These are phyloP conservation scores for Chymomyza caudatula DNA, from an alignment of 2,888 invertebrate species.

Conservation along the genomic window DNA sequence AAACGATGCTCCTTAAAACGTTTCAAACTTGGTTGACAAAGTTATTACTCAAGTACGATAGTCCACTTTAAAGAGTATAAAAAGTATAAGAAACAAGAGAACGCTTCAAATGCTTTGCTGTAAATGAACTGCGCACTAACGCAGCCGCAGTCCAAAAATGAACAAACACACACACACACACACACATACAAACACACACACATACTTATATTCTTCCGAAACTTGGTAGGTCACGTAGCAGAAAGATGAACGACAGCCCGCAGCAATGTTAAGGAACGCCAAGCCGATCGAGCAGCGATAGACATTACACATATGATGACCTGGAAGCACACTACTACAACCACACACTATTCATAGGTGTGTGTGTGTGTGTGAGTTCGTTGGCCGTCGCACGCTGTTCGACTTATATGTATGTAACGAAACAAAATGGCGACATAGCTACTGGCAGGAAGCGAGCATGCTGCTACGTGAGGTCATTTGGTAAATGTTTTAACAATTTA, in stretches of 20 bases:
- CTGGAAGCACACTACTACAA: not conserved
- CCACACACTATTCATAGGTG: not conserved
- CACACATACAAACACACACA: not conserved
- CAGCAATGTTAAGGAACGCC: constrained; percentile 18
- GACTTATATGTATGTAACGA: too few relatives aligned
- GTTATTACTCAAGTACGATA: not conserved
- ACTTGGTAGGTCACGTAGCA: constrained; percentile 43
- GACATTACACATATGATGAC: constrained; percentile 21
- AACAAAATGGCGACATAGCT: constrained; percentile 8
- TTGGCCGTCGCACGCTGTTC: not conserved
- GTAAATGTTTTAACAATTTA: constrained; percentile 75
- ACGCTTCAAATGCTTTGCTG: constrained; percentile 17
- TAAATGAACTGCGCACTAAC: constrained; percentile 44
- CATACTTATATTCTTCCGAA: not conserved
- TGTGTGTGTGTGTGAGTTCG: not conserved
- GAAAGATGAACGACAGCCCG: constrained; percentile 17
- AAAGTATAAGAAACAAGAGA: not conserved
- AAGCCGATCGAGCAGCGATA: constrained; percentile 48
- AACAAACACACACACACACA: not conserved
- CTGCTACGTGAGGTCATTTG: constrained; percentile 74
- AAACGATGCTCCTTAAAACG: too few relatives aligned
- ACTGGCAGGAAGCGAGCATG: constrained; percentile 31
- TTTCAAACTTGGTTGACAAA: too few relatives aligned
- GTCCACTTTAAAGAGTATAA: not conserved
- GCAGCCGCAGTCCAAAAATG: constrained; percentile 4